Conservation (phyloP, 2,888 invertebrate genomes). For the Charanyca ferruginea region DNA sequence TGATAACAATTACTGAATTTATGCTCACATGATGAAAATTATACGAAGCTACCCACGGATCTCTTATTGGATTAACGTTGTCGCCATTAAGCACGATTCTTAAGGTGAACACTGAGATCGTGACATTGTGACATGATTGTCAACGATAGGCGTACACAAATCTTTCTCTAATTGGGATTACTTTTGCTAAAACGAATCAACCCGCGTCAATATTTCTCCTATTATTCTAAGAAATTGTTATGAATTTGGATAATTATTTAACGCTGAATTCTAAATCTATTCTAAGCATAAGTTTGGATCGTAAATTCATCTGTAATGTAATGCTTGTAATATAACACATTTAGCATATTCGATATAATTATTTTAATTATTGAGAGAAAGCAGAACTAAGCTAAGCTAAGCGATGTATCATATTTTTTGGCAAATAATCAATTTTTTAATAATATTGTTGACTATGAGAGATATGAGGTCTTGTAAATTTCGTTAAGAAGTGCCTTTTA, state of each 20-base stretch:
- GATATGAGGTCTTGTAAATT: too few relatives aligned
- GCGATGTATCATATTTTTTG: neutral
- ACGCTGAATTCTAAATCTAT: neutral
- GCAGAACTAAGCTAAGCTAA: neutral
- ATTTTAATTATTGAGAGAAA: neutral
- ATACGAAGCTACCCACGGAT: conserved; percentile 6
- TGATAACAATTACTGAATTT: conserved; percentile 39
- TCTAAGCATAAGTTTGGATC: neutral
- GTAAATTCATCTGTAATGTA: too few relatives aligned
- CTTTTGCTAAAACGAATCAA: neutral
- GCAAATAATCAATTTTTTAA: neutral
- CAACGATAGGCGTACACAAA: conserved; percentile 14
- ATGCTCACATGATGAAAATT: conserved; percentile 29
- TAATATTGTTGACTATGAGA: neutral
- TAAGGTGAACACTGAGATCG: conserved; percentile 15
- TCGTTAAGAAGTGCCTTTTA: too few relatives aligned
- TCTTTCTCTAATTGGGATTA: neutral
- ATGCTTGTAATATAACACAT: neutral
- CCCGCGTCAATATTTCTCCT: neutral
- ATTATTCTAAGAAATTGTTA: neutral
- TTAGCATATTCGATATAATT: neutral
- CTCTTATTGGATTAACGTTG: conserved; percentile 44
- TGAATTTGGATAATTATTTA: neutral
- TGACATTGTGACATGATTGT: conserved; percentile 29
- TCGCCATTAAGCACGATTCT: conserved; percentile 18